Conservation (phyloP, 2,113 vertebrate genomes). For the Neodon shergylaensis region DNA sequence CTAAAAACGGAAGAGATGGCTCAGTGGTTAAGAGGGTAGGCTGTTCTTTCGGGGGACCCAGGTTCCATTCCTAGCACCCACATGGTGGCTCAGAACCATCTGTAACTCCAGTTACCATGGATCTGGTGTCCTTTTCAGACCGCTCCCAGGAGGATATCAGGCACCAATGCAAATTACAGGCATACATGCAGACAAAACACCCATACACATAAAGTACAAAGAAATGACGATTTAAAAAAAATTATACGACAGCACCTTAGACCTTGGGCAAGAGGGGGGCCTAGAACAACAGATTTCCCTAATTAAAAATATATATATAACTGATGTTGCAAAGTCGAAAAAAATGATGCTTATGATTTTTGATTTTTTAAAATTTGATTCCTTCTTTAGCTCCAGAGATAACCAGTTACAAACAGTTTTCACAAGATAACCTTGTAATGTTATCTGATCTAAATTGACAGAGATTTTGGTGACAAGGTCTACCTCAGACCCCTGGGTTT, state of each 20-base stretch:
- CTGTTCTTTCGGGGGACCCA: background rate
- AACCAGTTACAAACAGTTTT: background rate
- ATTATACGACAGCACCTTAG: background rate
- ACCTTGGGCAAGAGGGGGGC: background rate
- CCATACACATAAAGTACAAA: background rate
- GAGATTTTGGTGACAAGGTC: conserved; percentile 20
- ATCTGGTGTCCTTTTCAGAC: background rate
- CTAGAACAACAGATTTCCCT: background rate
- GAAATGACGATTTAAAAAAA: background rate
- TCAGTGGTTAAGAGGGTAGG: background rate
- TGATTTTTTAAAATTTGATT: background rate
- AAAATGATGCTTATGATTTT: background rate
- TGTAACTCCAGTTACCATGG: background rate
- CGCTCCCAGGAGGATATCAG: background rate
- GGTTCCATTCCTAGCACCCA: background rate
- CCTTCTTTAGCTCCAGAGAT: background rate
- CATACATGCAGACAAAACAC: background rate
- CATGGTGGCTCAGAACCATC: background rate
- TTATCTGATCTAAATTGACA: conserved; percentile 13
- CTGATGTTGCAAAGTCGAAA: background rate
- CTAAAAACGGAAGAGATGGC: background rate
- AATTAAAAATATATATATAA: background rate
- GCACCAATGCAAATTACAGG: background rate
- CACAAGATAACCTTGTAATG: background rate
- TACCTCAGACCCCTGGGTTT: background rate